Base-by-base conservation (phyloP, 2,113 vertebrate species). In the Gnathonemus echidnorhynchus region DNA sequence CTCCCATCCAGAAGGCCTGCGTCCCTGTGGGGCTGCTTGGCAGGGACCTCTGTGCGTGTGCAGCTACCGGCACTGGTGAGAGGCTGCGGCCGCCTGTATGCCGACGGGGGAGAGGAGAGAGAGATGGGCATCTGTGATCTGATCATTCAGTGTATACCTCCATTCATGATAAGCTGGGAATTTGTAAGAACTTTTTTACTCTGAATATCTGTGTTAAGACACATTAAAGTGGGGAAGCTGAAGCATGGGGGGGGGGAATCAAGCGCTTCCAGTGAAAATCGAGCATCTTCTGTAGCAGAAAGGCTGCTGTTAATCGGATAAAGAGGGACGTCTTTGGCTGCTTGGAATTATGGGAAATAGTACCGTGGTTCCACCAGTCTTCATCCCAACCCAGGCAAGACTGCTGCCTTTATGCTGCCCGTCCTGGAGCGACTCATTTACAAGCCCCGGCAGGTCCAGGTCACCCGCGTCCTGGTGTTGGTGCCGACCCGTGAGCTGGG, bases 1-100 rank as follows among this genome's bases (percentile, higher is more conserved):
- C 98, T 0, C 98, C 98, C 0, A 98, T 99, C 94, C 98, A 99
- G 96, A 98, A 99, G 93, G 98, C 98, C 0, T 99, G 98, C 88
- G 97, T 99, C 27, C 98, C 98, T 0, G 95, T 99, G 4, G 98
- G 98, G 1, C 96, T 99, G 87, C 88, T 99, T 92, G 98, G 98
- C n/a, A 96, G 97, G 92, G 98, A 99, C 93, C 96, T 99, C 80
- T 99, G 98, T 88, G 98, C 98, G 58, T 99, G 98, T 74, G 98
- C 98, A 53, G 98, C 98, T 35, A 99, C 98, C 21, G 98, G 98
- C 89, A 99, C 98, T 91, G 98, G 98, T 99, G 91, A 88, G 93
- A 24, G 5, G 5, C 31, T 11, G 5, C 24, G 66, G 70, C 15
- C 19, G 1, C 39, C 31, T 31, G 66, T 3, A 11, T 39, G 70